These are phyloP conservation scores for Poeciliopsis turneri DNA, from an alignment of 2,797 vertebrate genomes.

Conservation along the genomic window DNA sequence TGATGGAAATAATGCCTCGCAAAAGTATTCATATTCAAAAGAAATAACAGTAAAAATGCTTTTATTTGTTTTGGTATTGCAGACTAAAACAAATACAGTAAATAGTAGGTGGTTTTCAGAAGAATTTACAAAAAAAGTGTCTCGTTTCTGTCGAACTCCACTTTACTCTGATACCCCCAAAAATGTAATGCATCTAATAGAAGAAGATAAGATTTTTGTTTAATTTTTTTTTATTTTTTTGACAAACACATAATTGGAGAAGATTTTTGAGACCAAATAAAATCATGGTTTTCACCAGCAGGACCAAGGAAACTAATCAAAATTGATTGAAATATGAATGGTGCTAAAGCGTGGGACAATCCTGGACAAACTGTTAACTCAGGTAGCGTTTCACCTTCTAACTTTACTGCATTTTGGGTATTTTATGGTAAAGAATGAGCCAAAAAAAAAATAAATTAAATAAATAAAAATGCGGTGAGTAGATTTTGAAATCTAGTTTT, in stretches of 20 bases:
- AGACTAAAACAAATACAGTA: background rate
- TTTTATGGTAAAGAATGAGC: background rate
- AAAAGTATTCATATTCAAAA: background rate
- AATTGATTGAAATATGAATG: background rate
- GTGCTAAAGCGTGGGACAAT: background rate
- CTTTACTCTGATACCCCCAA: background rate
- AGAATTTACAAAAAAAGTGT: background rate
- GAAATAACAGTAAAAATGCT: background rate
- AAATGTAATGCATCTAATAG: background rate
- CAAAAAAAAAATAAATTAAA: background rate
- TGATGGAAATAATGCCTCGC: conserved; percentile 7
- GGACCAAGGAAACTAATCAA: background rate
- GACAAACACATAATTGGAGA: background rate
- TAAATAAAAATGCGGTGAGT: background rate
- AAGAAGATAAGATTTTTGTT: background rate
- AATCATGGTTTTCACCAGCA: background rate
- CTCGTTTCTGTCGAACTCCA: background rate
- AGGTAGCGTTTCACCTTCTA: background rate
- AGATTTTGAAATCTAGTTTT: background rate
- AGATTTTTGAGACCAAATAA: background rate
- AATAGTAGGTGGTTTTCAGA: background rate
- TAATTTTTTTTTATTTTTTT: background rate
- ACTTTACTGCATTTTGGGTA: background rate
- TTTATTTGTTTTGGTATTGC: background rate
- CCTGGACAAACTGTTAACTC: background rate